A percentile compares a stretch with the other conserved stretches of the same genome.
phyloP scores from a whole-genome alignment of 1,140 invertebrate genomes.

The Trypoxylus dichotomus region DNA sequence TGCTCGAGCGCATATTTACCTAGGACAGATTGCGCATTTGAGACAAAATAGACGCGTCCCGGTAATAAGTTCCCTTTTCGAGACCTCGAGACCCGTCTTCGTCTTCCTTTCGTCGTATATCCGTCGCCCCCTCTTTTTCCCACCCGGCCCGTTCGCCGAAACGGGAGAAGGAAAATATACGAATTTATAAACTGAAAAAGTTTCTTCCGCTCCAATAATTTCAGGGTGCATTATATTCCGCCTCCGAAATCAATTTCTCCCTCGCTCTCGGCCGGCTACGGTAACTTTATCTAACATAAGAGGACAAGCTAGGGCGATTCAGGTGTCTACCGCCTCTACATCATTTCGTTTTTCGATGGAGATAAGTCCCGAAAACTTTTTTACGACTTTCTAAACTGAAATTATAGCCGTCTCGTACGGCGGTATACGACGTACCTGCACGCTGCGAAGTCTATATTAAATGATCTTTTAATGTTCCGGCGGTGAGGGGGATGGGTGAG shows the following conservation, averaged over 20 bases:
- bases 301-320: background rate
- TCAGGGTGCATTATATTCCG: background rate
- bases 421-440: background rate
- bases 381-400: conserved; percentile 7
- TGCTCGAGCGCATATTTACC: background rate
- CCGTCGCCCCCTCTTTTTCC: background rate
- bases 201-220: conserved; percentile 2
- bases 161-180: background rate
- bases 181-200: conserved; percentile 4
- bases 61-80: background rate
- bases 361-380: background rate
- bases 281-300: no score
- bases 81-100: background rate
- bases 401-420: background rate
- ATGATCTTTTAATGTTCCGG: background rate
- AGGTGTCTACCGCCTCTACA: background rate
- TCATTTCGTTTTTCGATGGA: background rate
- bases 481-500: background rate
- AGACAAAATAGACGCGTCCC: background rate
- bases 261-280: background rate
- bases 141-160: background rate
- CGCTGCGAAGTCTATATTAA: background rate
- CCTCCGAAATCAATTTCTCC: background rate
- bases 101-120: background rate
- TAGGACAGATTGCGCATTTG: background rate